Conservation (phyloP, 2,113 vertebrate genomes). For the Mirounga angustirostris region DNA sequence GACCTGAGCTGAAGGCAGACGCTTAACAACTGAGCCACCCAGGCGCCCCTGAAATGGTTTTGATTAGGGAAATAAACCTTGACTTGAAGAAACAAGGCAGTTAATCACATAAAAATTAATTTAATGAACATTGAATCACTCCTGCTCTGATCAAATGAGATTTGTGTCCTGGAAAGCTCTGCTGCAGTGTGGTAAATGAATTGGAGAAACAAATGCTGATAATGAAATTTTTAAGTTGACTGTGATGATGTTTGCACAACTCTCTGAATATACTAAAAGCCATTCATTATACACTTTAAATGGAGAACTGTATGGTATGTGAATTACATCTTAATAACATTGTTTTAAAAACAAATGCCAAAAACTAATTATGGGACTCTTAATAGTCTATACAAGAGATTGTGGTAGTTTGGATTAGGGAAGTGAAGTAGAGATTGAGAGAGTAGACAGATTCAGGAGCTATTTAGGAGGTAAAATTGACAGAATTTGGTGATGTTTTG, state of each 20-base stretch:
- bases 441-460: neutral
- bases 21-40: too few relatives aligned
- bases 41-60: neutral
- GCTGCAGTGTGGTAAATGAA: neutral
- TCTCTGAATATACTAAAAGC: neutral
- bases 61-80: neutral
- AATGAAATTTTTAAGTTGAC: constrained; percentile 17
- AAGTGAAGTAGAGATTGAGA: neutral
- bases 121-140: neutral
- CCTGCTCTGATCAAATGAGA: constrained; percentile 33
- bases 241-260: neutral
- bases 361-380: neutral
- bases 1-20: too few relatives aligned
- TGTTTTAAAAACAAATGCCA: neutral
- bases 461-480: neutral
- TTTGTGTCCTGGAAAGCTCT: constrained; percentile 31
- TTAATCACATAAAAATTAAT: constrained; percentile 50
- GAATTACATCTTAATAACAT: neutral
- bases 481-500: constrained; percentile 35
- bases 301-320: neutral
- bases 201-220: neutral
- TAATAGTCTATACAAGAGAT: constrained; percentile 7
- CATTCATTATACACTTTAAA: neutral
- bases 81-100: neutral
- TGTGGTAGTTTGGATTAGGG: constrained; percentile 27